Conservation (phyloP, 23 tunicate genomes). For the Styela plicata region DNA sequence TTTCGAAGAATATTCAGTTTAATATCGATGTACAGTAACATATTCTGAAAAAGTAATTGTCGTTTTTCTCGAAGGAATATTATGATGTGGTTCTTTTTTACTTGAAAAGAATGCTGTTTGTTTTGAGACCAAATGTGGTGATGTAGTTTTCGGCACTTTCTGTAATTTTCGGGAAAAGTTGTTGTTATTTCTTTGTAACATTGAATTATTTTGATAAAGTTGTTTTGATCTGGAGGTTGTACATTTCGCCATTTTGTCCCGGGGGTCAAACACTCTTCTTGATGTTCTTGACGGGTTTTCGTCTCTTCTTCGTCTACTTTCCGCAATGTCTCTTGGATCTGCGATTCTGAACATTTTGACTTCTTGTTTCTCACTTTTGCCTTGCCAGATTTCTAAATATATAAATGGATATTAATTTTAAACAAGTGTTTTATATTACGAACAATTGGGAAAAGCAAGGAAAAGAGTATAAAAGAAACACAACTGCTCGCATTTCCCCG, state of each 20-base stretch:
- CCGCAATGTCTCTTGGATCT: conserved; percentile 3
- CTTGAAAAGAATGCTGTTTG: too few species aligned
- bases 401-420: neutral
- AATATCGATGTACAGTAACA: neutral
- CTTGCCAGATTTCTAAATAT: neutral
- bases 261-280: neutral
- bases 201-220: too few species aligned
- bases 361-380: too few species aligned
- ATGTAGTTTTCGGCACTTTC: neutral
- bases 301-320: neutral
- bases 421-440: too few species aligned
- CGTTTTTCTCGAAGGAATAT: neutral
- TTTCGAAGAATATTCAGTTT: too few species aligned
- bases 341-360: neutral
- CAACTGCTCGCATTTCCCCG: too few species aligned
- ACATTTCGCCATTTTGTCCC: neutral
- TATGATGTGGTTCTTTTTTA: too few species aligned
- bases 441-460: too few species aligned
- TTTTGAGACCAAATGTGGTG: too few species aligned
- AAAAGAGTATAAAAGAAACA: too few species aligned
- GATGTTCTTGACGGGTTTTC: neutral
- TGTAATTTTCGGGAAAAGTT: neutral
- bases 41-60: neutral
- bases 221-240: too few species aligned
- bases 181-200: too few species aligned